Conservation (phyloP, 2,888 invertebrate species). For the Automeris io region DNA sequence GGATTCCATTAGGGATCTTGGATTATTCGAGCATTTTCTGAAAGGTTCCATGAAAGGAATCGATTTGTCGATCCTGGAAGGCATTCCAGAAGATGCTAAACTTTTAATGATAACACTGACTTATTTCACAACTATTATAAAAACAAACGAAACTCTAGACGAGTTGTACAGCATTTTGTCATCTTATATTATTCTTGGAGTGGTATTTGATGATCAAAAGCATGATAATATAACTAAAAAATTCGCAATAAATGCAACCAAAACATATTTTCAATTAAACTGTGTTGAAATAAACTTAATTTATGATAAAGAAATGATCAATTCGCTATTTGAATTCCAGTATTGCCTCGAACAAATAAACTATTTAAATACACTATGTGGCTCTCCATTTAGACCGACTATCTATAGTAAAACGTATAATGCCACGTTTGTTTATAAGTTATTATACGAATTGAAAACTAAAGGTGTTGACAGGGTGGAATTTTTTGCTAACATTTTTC, state of each 20-base stretch:
- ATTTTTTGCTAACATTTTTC: not conserved
- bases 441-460: constrained; percentile 14
- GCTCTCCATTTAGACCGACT: constrained; percentile 20
- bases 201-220: constrained; percentile 15
- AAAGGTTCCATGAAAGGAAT: not conserved
- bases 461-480: not conserved
- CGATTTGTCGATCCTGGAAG: constrained; percentile 10
- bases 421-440: constrained; percentile 30
- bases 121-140: constrained; percentile 29
- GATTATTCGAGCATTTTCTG: constrained; percentile 4
- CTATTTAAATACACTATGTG: constrained; percentile 35
- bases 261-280: constrained; percentile 16
- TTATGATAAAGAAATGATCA: constrained; percentile 16
- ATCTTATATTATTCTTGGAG: constrained; percentile 25
- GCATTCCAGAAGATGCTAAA: constrained; percentile 21
- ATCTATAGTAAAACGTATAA: constrained; percentile 27
- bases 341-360: constrained; percentile 32
- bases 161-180: constrained; percentile 28
- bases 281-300: constrained; percentile 12
- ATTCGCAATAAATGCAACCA: not conserved
- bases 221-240: not conserved
- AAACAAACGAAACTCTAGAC: constrained; percentile 11
- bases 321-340: constrained; percentile 29
- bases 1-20: constrained; percentile 16
- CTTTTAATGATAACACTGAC: constrained; percentile 29